phyloP scores from a whole-genome alignment of 2,888 invertebrate species.

The Mythimna impura region DNA sequence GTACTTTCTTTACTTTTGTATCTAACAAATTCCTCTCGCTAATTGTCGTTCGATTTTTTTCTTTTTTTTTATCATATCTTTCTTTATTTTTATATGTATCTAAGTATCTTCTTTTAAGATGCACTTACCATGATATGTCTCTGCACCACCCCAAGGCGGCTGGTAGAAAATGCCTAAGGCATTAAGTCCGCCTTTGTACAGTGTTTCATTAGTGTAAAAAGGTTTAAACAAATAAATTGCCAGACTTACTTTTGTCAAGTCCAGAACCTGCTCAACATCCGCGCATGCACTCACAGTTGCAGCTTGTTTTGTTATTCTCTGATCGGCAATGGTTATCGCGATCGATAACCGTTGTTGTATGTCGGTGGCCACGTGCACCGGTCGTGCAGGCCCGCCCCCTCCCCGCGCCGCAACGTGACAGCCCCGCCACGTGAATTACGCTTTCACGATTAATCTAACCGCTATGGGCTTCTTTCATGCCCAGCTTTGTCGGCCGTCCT shows the following conservation, averaged over 20 bases:
- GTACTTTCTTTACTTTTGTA: background rate
- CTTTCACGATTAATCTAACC: slow-evolving; percentile 64
- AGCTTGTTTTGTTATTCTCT: slow-evolving; percentile 49
- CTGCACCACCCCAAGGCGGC: too few species aligned
- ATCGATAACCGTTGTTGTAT: slow-evolving; percentile 64
- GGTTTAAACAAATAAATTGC: background rate
- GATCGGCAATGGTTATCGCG: slow-evolving; percentile 48
- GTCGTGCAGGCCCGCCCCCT: slow-evolving; percentile 60
- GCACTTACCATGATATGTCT: too few species aligned
- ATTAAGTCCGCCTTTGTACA: too few species aligned
- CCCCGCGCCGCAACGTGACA: slow-evolving; percentile 69
- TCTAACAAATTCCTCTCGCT: background rate
- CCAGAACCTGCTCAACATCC: background rate
- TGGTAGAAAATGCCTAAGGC: too few species aligned
- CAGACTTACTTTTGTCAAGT: background rate
- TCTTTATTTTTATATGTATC: too few species aligned
- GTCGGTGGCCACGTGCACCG: slow-evolving; percentile 72
- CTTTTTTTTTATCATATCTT: too few species aligned
- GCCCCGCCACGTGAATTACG: slow-evolving; percentile 69
- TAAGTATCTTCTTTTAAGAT: too few species aligned
- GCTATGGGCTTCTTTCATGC: slow-evolving; percentile 65
- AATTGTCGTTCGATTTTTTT: background rate
- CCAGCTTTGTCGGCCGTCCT: slow-evolving; percentile 57
- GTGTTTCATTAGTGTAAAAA: too few species aligned
- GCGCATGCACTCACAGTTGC: slow-evolving; percentile 31